Percentiles rank a stretch among this genome's conserved stretches.
These are phyloP conservation scores for Agrotis exclamationis DNA, from an alignment of 2,888 invertebrate genomes.

Conservation along the genomic window DNA sequence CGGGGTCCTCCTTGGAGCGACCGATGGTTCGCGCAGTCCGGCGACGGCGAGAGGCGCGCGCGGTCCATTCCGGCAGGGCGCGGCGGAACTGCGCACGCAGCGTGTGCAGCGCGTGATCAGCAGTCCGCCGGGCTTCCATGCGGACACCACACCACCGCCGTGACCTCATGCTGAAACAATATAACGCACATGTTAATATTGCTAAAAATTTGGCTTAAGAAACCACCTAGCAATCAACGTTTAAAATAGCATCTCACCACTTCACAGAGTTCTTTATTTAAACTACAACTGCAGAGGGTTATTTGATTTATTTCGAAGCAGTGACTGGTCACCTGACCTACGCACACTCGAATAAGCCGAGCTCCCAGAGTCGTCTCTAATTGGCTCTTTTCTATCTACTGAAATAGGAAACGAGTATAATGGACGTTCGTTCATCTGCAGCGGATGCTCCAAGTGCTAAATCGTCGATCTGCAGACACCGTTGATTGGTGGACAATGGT, in stretches of 20 bases:
- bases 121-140: constrained; percentile 89
- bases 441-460: constrained; percentile 80
- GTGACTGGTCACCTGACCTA: constrained; percentile 61
- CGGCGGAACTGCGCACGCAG: constrained; percentile 84
- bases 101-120: constrained; percentile 85
- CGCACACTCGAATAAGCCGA: constrained; percentile 57
- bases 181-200: constrained; percentile 47
- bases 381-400: constrained; percentile 61
- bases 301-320: constrained; percentile 51
- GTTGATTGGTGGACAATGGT: constrained; percentile 81
- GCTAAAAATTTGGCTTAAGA: neutral
- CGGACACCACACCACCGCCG: constrained; percentile 87
- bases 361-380: constrained; percentile 50
- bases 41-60: constrained; percentile 85
- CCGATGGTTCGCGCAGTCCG: constrained; percentile 83
- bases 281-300: constrained; percentile 31
- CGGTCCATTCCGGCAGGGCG: constrained; percentile 86
- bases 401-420: constrained; percentile 68
- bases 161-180: constrained; percentile 89
- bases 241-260: constrained; percentile 44
- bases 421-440: constrained; percentile 69
- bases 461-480: constrained; percentile 74
- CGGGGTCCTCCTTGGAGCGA: constrained; percentile 88
- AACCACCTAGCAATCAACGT: neutral
- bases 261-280: constrained; percentile 21